Conservation (phyloP, 2,888 invertebrate species). For the Polietes domitor region DNA sequence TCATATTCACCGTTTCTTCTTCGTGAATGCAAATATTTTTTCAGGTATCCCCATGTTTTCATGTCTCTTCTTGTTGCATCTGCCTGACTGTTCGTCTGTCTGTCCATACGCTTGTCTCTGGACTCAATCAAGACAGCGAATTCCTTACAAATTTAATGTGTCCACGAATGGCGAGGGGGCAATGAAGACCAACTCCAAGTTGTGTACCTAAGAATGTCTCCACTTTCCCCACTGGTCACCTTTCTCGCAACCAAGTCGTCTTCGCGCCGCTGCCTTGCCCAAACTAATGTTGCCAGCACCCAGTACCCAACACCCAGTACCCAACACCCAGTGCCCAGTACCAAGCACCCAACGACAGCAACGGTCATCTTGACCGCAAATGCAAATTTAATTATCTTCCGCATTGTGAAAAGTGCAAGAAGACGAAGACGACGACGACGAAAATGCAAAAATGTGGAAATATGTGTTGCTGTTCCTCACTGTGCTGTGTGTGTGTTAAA, state of each 20-base stretch:
- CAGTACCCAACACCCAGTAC: conserved; percentile 27
- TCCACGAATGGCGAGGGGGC: not conserved
- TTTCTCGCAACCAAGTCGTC: conserved; percentile 1
- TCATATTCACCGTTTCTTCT: conserved; percentile 51
- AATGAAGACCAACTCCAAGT: conserved; percentile 31
- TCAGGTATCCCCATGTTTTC: conserved; percentile 48
- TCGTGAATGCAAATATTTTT: conserved; percentile 59
- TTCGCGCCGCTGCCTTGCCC: conserved; percentile 23
- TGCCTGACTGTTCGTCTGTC: not conserved
- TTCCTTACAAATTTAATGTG: conserved; percentile 40
- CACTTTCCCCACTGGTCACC: not conserved
- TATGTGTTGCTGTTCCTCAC: not conserved
- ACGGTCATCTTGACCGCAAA: conserved; percentile 66
- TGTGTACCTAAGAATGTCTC: not conserved
- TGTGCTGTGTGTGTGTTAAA: not conserved
- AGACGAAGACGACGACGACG: not conserved
- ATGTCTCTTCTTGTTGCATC: not conserved
- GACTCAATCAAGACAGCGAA: conserved; percentile 14
- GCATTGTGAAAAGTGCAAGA: conserved; percentile 60
- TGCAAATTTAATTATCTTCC: conserved; percentile 69
- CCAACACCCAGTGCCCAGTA: conserved; percentile 14
- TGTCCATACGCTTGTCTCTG: not conserved
- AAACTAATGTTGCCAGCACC: conserved; percentile 4
- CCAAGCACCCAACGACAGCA: not conserved
- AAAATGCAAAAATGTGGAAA: not conserved